Evolutionary conservation across 1,140 invertebrate species (phyloP).

Genomic region (Bombus difficillimus): DNA sequence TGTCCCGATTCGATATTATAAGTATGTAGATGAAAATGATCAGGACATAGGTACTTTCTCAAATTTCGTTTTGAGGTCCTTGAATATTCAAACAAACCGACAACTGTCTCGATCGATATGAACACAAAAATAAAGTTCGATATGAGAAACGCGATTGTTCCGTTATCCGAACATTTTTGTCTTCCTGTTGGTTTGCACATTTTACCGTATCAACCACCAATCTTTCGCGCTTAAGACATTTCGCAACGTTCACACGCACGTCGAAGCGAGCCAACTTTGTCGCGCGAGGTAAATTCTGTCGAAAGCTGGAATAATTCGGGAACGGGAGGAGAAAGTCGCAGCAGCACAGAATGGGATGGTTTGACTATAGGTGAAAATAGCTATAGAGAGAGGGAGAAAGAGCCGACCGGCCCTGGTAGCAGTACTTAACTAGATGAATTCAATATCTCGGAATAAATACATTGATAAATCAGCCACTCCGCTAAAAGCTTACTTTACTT

Average conservation of each 20-base stretch:
- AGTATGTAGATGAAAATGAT: too few species aligned
- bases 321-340: neutral
- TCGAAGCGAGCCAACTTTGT: neutral
- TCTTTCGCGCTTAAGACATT: neutral
- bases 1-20: too few species aligned
- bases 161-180: too few species aligned
- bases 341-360: neutral
- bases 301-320: constrained; percentile 13
- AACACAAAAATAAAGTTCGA: too few species aligned
- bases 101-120: too few species aligned
- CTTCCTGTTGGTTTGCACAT: too few species aligned
- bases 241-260: neutral
- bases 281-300: neutral
- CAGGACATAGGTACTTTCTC: too few species aligned
- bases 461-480: constrained; percentile 83
- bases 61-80: too few species aligned
- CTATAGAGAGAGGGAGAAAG: constrained; percentile 51
- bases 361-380: constrained; percentile 69
- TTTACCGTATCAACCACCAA: neutral
- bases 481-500: constrained; percentile 83
- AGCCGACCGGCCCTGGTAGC: constrained; percentile 57
- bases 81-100: too few species aligned
- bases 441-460: constrained; percentile 83
- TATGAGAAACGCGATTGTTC: too few species aligned
- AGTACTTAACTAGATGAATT: constrained; percentile 83